phyloP scores from a whole-genome alignment of 2,888 invertebrate genomes.

The Drosophila dives region DNA sequence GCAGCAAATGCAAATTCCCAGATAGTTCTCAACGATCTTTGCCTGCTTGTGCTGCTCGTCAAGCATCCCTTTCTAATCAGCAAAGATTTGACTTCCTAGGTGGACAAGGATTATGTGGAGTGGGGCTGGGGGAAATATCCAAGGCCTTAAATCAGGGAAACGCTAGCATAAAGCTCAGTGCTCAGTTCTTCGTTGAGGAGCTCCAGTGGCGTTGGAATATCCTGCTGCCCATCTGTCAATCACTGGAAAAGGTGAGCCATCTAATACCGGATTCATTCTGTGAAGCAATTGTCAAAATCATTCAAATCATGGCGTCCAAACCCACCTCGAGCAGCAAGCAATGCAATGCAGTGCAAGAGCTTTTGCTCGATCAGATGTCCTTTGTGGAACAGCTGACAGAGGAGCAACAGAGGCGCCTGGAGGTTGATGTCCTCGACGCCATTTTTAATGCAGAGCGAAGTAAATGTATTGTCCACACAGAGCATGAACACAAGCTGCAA shows the following conservation, averaged over 20 bases:
- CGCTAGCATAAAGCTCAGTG: slow-evolving; percentile 8
- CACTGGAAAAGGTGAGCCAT: slow-evolving; percentile 47
- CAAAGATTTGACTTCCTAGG: background rate
- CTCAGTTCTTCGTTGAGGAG: slow-evolving; percentile 53
- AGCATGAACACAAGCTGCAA: slow-evolving; percentile 18
- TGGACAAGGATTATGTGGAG: slow-evolving; percentile 49
- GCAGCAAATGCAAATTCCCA: slow-evolving; percentile 32
- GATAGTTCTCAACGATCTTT: slow-evolving; percentile 61
- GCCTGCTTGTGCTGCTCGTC: slow-evolving; percentile 50
- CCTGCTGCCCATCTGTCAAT: slow-evolving; percentile 55
- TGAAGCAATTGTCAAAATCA: slow-evolving; percentile 52
- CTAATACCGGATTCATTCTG: slow-evolving; percentile 56
- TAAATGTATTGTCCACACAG: background rate
- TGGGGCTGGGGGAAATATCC: slow-evolving; percentile 64
- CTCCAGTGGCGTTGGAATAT: slow-evolving; percentile 69
- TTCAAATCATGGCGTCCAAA: slow-evolving; percentile 5
- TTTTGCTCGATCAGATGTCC: slow-evolving; percentile 48
- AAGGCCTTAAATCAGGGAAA: slow-evolving; percentile 53
- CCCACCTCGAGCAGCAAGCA: background rate
- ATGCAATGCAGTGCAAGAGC: background rate
- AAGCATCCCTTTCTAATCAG: slow-evolving; percentile 46
- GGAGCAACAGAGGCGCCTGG: slow-evolving; percentile 52
- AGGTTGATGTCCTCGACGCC: slow-evolving; percentile 70
- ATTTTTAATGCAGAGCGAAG: slow-evolving; percentile 61
- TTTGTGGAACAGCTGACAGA: slow-evolving; percentile 50